A percentile compares a stretch with the other conserved stretches of the same genome.
Evolutionary conservation across 37 sponge, comb jelly and placozoan genomes (phyloP).

Genomic region (Aphrocallistes beatrix): DNA sequence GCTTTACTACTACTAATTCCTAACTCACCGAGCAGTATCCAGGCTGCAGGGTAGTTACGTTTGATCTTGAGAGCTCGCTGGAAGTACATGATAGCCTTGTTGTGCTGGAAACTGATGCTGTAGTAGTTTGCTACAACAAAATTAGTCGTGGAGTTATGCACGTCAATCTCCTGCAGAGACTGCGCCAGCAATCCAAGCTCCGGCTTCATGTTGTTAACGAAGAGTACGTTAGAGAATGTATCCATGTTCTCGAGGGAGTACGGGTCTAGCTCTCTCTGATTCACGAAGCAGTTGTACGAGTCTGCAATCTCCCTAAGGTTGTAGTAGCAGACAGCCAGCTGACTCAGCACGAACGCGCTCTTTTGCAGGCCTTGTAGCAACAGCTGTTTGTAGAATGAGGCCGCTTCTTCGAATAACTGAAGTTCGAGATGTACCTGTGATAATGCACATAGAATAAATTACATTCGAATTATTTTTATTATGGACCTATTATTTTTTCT

Average conservation of each 20-base stretch:
- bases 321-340: not conserved
- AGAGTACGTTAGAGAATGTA: constrained; percentile 43
- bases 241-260: constrained; percentile 32
- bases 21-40: constrained; percentile 31
- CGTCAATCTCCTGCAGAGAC: not conserved
- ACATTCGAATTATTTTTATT: no score
- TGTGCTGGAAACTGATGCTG: constrained; percentile 31
- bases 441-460: no score
- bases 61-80: constrained; percentile 30
- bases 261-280: constrained; percentile 22
- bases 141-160: not conserved
- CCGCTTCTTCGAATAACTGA: not conserved
- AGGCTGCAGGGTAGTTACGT: constrained; percentile 27
- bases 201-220: constrained; percentile 21
- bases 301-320: not conserved
- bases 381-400: constrained; percentile 17
- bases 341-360: not conserved
- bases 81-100: constrained; percentile 38
- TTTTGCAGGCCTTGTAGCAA: not conserved
- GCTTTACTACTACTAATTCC: no score
- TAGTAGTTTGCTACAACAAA: constrained; percentile 39
- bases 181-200: not conserved
- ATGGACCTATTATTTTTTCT: no score
- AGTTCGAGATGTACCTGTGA: not conserved
- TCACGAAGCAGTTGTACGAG: not conserved